These are phyloP conservation scores for Archips xylosteana DNA, from an alignment of 2,888 invertebrate genomes.

Conservation along the genomic window DNA sequence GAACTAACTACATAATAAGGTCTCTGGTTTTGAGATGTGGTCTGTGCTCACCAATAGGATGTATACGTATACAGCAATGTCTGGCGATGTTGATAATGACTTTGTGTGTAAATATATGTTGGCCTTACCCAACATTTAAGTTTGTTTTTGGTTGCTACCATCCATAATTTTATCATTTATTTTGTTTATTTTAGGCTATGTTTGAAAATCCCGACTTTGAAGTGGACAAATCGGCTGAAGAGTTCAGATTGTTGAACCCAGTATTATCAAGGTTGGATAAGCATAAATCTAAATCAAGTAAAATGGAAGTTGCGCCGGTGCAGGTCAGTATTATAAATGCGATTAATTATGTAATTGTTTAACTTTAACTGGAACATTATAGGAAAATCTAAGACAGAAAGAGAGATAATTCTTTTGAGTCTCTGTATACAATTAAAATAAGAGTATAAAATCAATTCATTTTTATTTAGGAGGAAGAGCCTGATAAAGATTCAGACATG, in stretches of 20 bases:
- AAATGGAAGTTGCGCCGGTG: constrained; percentile 81
- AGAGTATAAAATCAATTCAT: neutral
- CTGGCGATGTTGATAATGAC: no score
- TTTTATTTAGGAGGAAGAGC: constrained; percentile 62
- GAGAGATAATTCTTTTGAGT: no score
- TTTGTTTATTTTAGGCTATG: constrained; percentile 81
- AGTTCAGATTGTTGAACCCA: constrained; percentile 95
- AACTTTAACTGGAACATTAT: no score
- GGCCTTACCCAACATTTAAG: no score
- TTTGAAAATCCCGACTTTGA: constrained; percentile 97
- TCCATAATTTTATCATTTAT: constrained; percentile 3
- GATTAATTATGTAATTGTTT: constrained; percentile 30
- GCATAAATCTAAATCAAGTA: constrained; percentile 86
- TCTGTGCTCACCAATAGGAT: no score
- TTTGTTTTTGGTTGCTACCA: neutral
- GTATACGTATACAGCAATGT: no score
- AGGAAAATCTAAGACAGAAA: no score
- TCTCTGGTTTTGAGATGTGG: no score
- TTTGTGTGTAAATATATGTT: no score
- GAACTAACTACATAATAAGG: no score
- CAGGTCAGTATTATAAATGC: constrained; percentile 62
- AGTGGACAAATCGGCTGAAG: constrained; percentile 94
- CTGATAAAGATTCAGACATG: constrained; percentile 80
- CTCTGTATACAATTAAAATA: constrained; percentile 44
- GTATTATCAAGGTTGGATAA: constrained; percentile 93